phyloP scores from a whole-genome alignment of 2,797 vertebrate species.

The Melopsittacus undulatus region DNA sequence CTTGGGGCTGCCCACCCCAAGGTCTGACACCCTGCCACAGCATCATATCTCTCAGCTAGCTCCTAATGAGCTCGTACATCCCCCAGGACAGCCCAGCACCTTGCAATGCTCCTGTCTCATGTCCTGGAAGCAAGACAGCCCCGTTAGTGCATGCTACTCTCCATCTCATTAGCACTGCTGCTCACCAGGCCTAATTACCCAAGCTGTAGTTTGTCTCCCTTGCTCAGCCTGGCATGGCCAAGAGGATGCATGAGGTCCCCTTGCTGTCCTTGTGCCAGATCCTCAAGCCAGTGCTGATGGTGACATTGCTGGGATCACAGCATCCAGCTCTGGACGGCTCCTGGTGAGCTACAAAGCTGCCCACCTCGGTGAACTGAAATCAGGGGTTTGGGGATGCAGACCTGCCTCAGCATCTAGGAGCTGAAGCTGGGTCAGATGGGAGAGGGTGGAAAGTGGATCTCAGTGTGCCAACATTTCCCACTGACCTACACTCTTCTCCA shows the following conservation, averaged over 20 bases:
- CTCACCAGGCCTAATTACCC: conserved; percentile 7
- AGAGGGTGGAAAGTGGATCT: not conserved
- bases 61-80: not conserved
- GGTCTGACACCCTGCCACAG: not conserved
- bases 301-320: fast-evolving
- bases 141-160: fast-evolving
- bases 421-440: fast-evolving
- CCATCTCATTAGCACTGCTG: not conserved
- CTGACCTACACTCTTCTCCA: fast-evolving
- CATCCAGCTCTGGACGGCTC: fast-evolving
- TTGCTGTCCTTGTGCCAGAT: not conserved
- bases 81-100: not conserved
- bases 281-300: fast-evolving
- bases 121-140: not conserved
- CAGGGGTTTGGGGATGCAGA: not conserved
- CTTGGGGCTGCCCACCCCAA: not conserved
- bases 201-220: fast-evolving
- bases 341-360: fast-evolving
- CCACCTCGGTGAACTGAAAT: not conserved
- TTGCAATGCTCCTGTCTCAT: fast-evolving
- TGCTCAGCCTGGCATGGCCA: not conserved
- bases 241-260: not conserved
- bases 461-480: not conserved
- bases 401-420: not conserved
- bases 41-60: not conserved